Evolutionary conservation across 1,140 invertebrate genomes (phyloP).

Genomic region (Drosophila pseudoananassae): DNA sequence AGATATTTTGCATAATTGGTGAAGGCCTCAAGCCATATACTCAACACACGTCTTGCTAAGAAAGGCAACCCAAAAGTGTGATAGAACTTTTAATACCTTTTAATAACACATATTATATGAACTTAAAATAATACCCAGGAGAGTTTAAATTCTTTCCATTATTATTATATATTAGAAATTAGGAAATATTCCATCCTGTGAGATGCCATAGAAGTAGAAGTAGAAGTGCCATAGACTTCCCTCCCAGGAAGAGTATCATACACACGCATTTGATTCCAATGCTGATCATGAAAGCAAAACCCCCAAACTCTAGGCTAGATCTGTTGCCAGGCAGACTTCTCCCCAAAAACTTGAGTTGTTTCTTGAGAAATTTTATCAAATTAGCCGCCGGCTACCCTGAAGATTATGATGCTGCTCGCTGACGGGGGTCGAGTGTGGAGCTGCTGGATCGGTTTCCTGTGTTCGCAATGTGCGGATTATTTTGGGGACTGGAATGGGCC

Average conservation of each 20-base stretch:
- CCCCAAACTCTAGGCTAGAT: slow-evolving; percentile 20
- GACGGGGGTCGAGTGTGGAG: slow-evolving; percentile 46
- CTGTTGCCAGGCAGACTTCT: slow-evolving; percentile 46
- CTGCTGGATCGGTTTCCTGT: slow-evolving; percentile 28
- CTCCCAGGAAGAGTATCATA: not conserved
- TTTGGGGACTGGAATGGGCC: slow-evolving; percentile 25
- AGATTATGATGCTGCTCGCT: slow-evolving; percentile 54
- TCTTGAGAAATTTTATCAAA: slow-evolving; percentile 61
- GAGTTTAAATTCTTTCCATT: not conserved
- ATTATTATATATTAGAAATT: too few relatives aligned
- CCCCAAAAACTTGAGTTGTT: slow-evolving; percentile 9
- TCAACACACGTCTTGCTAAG: slow-evolving; percentile 22
- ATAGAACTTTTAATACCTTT: not conserved
- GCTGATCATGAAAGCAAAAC: slow-evolving; percentile 53
- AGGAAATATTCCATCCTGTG: too few relatives aligned
- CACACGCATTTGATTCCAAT: slow-evolving; percentile 40
- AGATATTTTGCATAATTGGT: slow-evolving; percentile 63
- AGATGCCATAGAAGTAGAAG: too few relatives aligned
- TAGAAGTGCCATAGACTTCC: too few relatives aligned
- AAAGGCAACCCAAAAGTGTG: not conserved
- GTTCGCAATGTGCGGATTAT: slow-evolving; percentile 46
- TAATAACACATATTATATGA: not conserved
- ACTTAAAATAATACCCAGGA: not conserved
- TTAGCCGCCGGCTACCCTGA: slow-evolving; percentile 53
- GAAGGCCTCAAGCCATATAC: slow-evolving; percentile 20